A percentile compares a stretch with the other conserved stretches of the same genome.
These are phyloP conservation scores for Lates calcarifer DNA, from an alignment of 2,113 vertebrate genomes.

Conservation along the genomic window DNA sequence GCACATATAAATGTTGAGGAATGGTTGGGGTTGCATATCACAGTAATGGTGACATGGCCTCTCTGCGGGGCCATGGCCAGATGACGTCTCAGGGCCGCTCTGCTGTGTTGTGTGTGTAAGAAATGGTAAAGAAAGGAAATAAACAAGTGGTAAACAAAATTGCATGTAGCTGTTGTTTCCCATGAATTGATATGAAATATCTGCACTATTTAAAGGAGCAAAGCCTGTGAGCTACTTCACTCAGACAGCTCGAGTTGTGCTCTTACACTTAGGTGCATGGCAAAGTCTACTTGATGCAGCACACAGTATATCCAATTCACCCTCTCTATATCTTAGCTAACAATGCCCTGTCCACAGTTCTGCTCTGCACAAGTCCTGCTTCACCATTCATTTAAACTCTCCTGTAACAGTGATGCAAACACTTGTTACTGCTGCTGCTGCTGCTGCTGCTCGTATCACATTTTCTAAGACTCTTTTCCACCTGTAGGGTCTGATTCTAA, in stretches of 20 bases:
- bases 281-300: slow-evolving; percentile 8
- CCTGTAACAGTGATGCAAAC: slow-evolving; percentile 34
- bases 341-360: background rate
- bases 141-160: background rate
- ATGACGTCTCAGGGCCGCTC: background rate
- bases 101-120: slow-evolving; percentile 1
- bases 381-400: slow-evolving; percentile 14
- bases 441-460: slow-evolving; percentile 7
- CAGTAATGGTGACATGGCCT: background rate
- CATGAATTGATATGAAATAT: background rate
- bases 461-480: background rate
- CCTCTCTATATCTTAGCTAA: background rate
- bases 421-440: slow-evolving; percentile 19
- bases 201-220: no score
- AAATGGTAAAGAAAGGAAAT: slow-evolving; percentile 4
- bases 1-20: background rate
- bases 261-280: background rate
- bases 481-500: slow-evolving; percentile 7
- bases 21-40: background rate
- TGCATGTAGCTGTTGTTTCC: background rate
- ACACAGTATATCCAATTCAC: background rate
- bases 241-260: background rate
- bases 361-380: slow-evolving; percentile 5
- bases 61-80: background rate
- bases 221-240: slow-evolving; percentile 18